Evolutionary conservation across 2,113 vertebrate species (phyloP).

Genomic region (Cichladusa arquata): DNA sequence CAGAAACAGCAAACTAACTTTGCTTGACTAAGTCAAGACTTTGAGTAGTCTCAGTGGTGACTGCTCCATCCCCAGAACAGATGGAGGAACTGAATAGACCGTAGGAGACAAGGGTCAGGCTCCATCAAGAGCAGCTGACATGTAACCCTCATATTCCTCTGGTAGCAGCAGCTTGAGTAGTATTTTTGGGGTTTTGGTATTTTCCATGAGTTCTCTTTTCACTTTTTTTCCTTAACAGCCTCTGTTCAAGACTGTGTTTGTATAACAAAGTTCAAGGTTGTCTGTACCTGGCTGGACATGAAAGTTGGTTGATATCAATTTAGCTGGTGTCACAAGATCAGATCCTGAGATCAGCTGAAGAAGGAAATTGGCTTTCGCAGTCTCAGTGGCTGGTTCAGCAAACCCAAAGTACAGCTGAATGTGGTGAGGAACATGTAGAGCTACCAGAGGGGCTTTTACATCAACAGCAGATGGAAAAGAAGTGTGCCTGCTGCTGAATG

Average conservation of each 20-base stretch:
- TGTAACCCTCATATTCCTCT: neutral
- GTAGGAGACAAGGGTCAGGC: rapidly evolving
- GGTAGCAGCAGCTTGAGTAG: neutral
- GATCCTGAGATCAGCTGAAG: neutral
- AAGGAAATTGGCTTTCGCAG: neutral
- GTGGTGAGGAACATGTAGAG: neutral
- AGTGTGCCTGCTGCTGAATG: neutral
- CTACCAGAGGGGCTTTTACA: neutral
- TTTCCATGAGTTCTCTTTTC: neutral
- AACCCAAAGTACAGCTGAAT: neutral
- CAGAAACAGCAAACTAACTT: neutral
- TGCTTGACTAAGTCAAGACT: neutral
- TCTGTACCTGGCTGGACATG: neutral
- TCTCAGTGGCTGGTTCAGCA: neutral
- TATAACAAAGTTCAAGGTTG: neutral
- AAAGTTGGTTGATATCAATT: neutral
- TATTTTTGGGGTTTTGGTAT: neutral
- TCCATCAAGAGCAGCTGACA: neutral
- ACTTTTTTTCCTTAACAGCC: neutral
- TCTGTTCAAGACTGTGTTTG: neutral
- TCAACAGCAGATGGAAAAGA: neutral
- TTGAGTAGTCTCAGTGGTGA: neutral
- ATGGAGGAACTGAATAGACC: neutral
- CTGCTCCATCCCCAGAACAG: neutral
- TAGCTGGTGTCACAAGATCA: neutral